These are phyloP conservation scores for Channallabes apus DNA, from an alignment of 2,797 vertebrate species.

Conservation along the genomic window DNA sequence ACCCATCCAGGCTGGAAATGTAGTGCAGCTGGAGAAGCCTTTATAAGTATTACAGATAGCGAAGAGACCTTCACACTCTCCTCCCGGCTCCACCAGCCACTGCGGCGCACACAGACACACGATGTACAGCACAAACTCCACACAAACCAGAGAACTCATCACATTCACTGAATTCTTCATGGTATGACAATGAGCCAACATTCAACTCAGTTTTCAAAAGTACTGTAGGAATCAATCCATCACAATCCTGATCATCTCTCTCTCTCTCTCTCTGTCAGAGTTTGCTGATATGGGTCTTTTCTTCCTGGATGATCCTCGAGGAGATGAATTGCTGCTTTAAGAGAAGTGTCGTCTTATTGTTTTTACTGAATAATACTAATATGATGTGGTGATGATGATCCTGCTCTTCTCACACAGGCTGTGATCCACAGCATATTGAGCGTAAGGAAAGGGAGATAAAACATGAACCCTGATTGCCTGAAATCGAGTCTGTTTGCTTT, in stretches of 20 bases:
- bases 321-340: neutral
- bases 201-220: constrained; percentile 6
- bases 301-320: neutral
- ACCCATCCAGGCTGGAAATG: constrained; percentile 56
- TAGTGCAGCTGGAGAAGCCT: constrained; percentile 54
- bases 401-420: constrained; percentile 1
- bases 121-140: constrained; percentile 61
- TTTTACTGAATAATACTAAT: neutral
- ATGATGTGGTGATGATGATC: constrained; percentile 12
- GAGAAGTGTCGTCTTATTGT: neutral
- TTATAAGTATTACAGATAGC: constrained; percentile 47
- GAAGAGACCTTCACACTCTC: constrained; percentile 55
- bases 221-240: constrained; percentile 3
- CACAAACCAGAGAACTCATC: constrained; percentile 60
- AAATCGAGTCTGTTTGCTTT: constrained; percentile 52
- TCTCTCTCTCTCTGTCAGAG: neutral
- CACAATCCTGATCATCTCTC: neutral
- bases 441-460: neutral
- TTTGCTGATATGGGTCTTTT: constrained; percentile 17
- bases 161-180: constrained; percentile 59
- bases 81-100: constrained; percentile 53
- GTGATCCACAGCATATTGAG: constrained; percentile 3
- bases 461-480: constrained; percentile 17
- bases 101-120: constrained; percentile 60
- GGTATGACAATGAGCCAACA: neutral